phyloP scores from a whole-genome alignment of 2,888 invertebrate genomes.

The Sminthurides aquaticus region DNA sequence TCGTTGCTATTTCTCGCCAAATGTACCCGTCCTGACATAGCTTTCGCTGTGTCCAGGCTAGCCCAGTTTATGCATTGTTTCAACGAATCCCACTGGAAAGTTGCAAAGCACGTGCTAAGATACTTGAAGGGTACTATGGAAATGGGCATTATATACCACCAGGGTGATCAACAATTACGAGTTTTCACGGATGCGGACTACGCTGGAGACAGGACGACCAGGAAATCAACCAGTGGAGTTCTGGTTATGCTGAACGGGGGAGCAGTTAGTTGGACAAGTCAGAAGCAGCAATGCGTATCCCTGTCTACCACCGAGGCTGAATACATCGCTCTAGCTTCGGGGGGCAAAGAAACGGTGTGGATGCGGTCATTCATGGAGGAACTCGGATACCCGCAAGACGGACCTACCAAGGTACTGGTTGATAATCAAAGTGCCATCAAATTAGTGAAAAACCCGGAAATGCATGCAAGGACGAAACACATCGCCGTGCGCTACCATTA shows the following conservation, averaged over 20 bases:
- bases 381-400: conserved; percentile 1
- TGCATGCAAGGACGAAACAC: conserved; percentile 40
- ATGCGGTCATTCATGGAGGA: conserved; percentile 11
- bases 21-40: conserved; percentile 35
- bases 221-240: conserved; percentile 40
- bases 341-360: conserved; percentile 16
- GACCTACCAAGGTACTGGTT: neutral
- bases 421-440: conserved; percentile 40
- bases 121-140: conserved; percentile 43
- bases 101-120: conserved; percentile 44
- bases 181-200: conserved; percentile 45
- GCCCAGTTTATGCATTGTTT: conserved; percentile 31
- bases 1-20: conserved; percentile 33
- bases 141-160: conserved; percentile 37
- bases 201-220: conserved; percentile 33
- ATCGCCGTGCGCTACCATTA: conserved; percentile 38
- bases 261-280: conserved; percentile 7
- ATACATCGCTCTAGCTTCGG: conserved; percentile 29
- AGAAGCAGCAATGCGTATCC: conserved; percentile 10
- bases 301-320: conserved; percentile 19
- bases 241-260: conserved; percentile 18
- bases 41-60: conserved; percentile 30
- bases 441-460: conserved; percentile 38
- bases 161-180: conserved; percentile 14
- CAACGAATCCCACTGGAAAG: conserved; percentile 40